Conservation (phyloP, 2,113 vertebrate species). For the Tangachromis dhanisi region DNA sequence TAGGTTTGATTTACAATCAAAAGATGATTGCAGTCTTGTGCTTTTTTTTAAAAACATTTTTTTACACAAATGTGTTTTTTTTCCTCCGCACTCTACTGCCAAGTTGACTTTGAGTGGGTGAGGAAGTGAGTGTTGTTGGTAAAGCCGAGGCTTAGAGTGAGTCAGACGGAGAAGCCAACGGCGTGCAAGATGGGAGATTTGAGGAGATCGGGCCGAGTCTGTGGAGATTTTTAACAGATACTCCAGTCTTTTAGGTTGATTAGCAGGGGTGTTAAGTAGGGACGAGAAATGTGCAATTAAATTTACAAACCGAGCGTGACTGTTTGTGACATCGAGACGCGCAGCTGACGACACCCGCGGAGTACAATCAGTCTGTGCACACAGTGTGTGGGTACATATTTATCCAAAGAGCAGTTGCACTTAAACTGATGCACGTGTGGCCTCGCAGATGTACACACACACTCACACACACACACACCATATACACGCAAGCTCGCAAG, state of each 20-base stretch:
- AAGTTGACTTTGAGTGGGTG: constrained; percentile 43
- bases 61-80: not conserved
- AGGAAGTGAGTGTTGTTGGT: constrained; percentile 33
- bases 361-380: not conserved
- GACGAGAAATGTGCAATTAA: not conserved
- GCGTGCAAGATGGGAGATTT: constrained; percentile 17
- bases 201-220: not conserved
- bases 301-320: not conserved
- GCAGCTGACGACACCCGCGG: not conserved
- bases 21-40: not conserved
- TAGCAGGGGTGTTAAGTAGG: not conserved
- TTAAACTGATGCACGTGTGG: not conserved
- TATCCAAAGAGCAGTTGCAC: not conserved
- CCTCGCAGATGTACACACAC: not conserved
- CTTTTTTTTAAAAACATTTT: not conserved
- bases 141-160: constrained; percentile 24
- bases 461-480: not conserved
- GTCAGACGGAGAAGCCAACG: constrained; percentile 30
- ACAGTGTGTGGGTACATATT: not conserved
- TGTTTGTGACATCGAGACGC: not conserved
- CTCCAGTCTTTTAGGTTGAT: not conserved
- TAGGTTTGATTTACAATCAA: not conserved
- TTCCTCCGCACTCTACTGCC: not conserved
- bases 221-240: constrained; percentile 3
- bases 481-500: not conserved